These are phyloP conservation scores for Pantala flavescens DNA, from an alignment of 1,140 invertebrate species.

Conservation along the genomic window DNA sequence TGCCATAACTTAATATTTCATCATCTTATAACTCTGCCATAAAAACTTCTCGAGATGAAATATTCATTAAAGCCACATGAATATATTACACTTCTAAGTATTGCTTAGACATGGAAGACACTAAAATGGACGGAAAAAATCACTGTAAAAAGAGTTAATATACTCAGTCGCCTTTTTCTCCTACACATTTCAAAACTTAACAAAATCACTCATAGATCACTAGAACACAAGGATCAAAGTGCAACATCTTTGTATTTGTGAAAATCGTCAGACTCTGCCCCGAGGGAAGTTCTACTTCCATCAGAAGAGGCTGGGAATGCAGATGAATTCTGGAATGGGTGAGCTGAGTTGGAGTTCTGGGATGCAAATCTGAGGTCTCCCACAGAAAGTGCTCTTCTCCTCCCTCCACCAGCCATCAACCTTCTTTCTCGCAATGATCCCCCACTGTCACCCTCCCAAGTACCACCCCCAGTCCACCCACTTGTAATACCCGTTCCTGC, in stretches of 20 bases:
- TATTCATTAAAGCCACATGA: no score
- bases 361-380: not conserved
- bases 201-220: not conserved
- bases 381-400: not conserved
- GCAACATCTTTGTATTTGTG: slow-evolving; percentile 16
- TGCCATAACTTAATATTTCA: no score
- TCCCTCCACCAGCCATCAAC: not conserved
- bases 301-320: not conserved
- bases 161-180: not conserved
- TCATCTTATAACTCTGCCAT: no score
- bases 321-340: not conserved
- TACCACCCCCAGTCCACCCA: not conserved
- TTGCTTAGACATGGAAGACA: no score
- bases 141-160: no score
- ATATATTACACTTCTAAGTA: no score
- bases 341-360: not conserved
- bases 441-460: not conserved
- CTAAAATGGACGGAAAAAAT: no score
- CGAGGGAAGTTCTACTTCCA: slow-evolving; percentile 13
- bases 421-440: not conserved
- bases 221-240: slow-evolving; percentile 12
- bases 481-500: not conserved
- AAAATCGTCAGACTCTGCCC: slow-evolving; percentile 13
- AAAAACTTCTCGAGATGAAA: no score
- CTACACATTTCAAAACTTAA: slow-evolving; percentile 1